Evolutionary conservation across 2,888 invertebrate genomes (phyloP).

Genomic region (Julus scandinavius): DNA sequence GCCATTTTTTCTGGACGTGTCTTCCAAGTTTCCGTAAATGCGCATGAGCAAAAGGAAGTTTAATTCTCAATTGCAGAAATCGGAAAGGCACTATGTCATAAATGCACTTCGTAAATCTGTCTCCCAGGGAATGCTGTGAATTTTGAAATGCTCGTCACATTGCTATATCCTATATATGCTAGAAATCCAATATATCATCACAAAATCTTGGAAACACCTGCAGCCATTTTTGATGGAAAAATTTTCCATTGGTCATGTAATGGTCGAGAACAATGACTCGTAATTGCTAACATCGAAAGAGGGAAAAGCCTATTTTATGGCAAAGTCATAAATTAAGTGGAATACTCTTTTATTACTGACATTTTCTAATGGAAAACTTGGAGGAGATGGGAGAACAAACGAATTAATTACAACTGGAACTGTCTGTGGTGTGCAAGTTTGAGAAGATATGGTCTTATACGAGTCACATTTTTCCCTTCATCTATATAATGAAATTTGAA

Average conservation of each 20-base stretch:
- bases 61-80: conserved; percentile 45
- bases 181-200: conserved; percentile 32
- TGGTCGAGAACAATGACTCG: neutral
- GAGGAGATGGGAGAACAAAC: neutral
- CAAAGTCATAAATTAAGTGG: neutral
- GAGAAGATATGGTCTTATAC: neutral
- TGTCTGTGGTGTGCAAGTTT: neutral
- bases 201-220: conserved; percentile 10
- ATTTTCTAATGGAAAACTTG: neutral
- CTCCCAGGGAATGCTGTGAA: neutral
- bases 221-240: neutral
- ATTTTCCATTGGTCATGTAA: neutral
- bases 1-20: conserved; percentile 45
- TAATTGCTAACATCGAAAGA: neutral
- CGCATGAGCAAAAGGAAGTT: neutral
- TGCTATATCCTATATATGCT: neutral
- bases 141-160: conserved; percentile 45
- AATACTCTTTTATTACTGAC: neutral
- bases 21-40: neutral
- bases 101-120: conserved; percentile 43
- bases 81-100: conserved; percentile 36
- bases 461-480: too few species aligned
- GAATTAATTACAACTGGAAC: neutral
- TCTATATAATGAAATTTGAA: too few species aligned
- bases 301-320: neutral